Conservation (phyloP, 2,797 vertebrate genomes). For the Sebastes baramenuke region DNA sequence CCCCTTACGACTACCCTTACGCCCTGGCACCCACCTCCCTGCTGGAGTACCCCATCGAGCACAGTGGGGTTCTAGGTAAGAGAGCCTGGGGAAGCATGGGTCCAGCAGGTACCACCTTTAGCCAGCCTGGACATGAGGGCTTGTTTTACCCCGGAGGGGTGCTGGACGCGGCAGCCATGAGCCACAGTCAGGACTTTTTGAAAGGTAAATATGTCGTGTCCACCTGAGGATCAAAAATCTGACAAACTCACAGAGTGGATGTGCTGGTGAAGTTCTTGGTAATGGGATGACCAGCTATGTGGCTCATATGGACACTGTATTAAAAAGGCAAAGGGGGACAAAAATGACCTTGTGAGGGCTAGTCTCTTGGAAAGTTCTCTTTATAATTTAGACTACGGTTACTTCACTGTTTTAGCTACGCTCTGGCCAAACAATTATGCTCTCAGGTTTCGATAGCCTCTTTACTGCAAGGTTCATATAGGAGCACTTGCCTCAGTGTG, state of each 20-base stretch:
- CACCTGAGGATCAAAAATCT: conserved; percentile 79
- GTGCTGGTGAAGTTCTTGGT: conserved; percentile 63
- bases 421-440: conserved; percentile 56
- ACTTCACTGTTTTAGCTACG: conserved; percentile 48
- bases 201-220: conserved; percentile 89
- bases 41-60: conserved; percentile 89
- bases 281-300: conserved; percentile 62
- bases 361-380: conserved; percentile 48
- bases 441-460: conserved; percentile 72
- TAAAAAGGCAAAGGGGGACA: conserved; percentile 44
- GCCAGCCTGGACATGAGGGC: conserved; percentile 82
- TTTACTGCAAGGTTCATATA: conserved; percentile 59
- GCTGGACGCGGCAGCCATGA: conserved; percentile 80
- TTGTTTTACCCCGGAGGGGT: conserved; percentile 84
- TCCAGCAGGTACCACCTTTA: conserved; percentile 73
- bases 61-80: conserved; percentile 90
- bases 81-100: conserved; percentile 81
- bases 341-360: conserved; percentile 37
- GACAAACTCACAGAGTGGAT: conserved; percentile 72
- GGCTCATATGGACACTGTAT: conserved; percentile 68
- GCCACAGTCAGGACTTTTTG: conserved; percentile 86
- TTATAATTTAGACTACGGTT: conserved; percentile 41
- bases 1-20: conserved; percentile 87
- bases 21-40: conserved; percentile 87
- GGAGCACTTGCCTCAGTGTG: conserved; percentile 58